Evolutionary conservation across 2,113 vertebrate genomes (phyloP).

Genomic region (Phaetusa simplex): DNA sequence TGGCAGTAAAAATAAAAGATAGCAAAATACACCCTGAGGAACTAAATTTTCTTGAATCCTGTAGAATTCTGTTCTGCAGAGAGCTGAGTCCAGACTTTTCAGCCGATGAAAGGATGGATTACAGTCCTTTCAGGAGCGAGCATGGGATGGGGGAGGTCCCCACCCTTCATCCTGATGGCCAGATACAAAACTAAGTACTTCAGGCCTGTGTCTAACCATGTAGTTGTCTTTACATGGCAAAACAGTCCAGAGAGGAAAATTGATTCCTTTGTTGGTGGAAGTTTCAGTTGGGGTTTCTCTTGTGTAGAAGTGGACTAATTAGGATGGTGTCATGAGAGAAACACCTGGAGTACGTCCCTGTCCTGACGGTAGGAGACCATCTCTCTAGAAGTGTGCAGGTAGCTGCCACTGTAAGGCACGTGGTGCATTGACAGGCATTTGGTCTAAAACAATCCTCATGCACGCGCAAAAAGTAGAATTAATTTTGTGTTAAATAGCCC

Average conservation of each 20-base stretch:
- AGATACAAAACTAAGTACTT: not conserved
- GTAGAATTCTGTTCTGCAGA: not conserved
- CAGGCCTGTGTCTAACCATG: not conserved
- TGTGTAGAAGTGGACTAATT: not conserved
- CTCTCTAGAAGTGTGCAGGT: not conserved
- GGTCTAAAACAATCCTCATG: not conserved
- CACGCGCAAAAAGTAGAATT: not conserved
- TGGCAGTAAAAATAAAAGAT: not conserved
- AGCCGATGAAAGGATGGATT: not conserved
- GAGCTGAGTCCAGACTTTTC: not conserved
- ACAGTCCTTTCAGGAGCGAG: not conserved
- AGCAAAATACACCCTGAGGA: not conserved
- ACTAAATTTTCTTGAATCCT: not conserved
- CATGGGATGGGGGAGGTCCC: not conserved
- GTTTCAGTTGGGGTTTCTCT: not conserved
- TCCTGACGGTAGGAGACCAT: not conserved
- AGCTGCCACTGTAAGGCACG: not conserved
- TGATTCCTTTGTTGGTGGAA: not conserved
- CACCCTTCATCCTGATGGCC: not conserved
- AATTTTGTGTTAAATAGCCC: not conserved
- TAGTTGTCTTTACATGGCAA: not conserved
- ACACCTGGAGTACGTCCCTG: accelerated
- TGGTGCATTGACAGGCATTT: not conserved
- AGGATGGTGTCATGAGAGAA: not conserved
- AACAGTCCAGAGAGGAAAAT: not conserved